A percentile compares a stretch with the other conserved stretches of the same genome.
These are phyloP conservation scores for Drosophila melanogaster DNA, from an alignment of 1,140 invertebrate species.

Conservation along the genomic window DNA sequence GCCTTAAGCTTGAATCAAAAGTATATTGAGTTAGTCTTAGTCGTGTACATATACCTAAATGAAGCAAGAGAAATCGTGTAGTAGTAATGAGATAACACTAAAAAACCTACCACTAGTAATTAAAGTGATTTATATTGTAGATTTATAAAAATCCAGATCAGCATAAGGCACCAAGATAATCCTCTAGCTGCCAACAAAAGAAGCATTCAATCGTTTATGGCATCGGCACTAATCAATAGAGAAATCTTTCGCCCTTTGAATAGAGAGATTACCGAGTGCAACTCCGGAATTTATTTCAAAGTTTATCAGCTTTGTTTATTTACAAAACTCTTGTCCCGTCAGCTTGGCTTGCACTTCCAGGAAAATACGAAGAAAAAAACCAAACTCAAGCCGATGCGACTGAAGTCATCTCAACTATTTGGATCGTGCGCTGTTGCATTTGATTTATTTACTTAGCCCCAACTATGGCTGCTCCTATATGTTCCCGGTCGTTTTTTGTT, in stretches of 20 bases:
- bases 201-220: constrained; percentile 23
- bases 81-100: too few relatives aligned
- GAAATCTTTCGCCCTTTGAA: constrained; percentile 25
- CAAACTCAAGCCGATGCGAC: constrained; percentile 30
- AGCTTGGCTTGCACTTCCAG: constrained; percentile 55
- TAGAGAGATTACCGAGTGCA: constrained; percentile 37
- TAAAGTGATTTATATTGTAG: too few relatives aligned
- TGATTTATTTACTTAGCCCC: constrained; percentile 76
- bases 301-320: constrained; percentile 61
- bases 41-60: too few relatives aligned
- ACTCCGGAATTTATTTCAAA: constrained; percentile 28
- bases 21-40: too few relatives aligned
- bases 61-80: too few relatives aligned
- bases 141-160: background rate
- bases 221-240: constrained; percentile 33
- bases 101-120: background rate
- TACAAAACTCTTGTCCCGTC: constrained; percentile 41
- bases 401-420: constrained; percentile 37
- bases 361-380: constrained; percentile 41
- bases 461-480: constrained; percentile 22
- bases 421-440: constrained; percentile 54
- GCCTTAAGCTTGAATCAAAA: too few relatives aligned
- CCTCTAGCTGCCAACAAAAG: constrained; percentile 1
- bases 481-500: constrained; percentile 43
- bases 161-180: background rate